Base-by-base conservation (phyloP, 2,888 invertebrate species). In the Drosophila multiciliata region DNA sequence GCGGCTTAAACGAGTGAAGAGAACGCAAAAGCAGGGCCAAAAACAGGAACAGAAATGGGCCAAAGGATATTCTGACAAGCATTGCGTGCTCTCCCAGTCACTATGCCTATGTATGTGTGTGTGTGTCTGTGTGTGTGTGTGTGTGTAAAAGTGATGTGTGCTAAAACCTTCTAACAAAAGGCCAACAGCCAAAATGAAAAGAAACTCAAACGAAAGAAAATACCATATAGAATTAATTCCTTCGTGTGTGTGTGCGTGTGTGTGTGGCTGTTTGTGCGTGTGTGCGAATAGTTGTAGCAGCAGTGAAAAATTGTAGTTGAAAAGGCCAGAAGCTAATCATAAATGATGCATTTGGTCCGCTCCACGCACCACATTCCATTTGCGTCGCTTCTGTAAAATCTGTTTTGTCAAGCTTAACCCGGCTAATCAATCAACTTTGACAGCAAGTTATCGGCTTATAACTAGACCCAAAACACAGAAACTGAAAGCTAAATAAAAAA, bases 1-100 rank as follows among this genome's bases (percentile, higher is more conserved):
- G 90, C 83, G 85, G 90, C 89, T 86, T 88, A 89, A 82, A 69
- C 73, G 86, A 80, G 54, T 72, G 66, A 66, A 66, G 67, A 76
- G 36, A 36, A 55, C 65, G 45, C 73, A 66, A 73, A 64, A 52
- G 65, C 68, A 61, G 45, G 72, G 53, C 49, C 54, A 66, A 65
- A 40, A 76, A 67, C 73, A 77, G 66, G n/a, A 82, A 64, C 49
- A 54, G 54, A 36, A 75, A 50, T 58, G 61, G 64, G 64, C 81
- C 64, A 79, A 78, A 75, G 64, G 67, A 78, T 60, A 74, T 60
- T 74, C 67, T 63, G 75, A 63, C 74, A 67, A 78, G 60, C 60
- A 40, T 60, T 54, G 52, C 42, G 59, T 77, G 29, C 36, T 54
- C 36, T 20, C n/a, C 2, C 54, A 4, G 29, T n/a, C 4, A 8